Evolutionary conservation across 2,113 vertebrate genomes (phyloP).

Genomic region (Alosa alosa): DNA sequence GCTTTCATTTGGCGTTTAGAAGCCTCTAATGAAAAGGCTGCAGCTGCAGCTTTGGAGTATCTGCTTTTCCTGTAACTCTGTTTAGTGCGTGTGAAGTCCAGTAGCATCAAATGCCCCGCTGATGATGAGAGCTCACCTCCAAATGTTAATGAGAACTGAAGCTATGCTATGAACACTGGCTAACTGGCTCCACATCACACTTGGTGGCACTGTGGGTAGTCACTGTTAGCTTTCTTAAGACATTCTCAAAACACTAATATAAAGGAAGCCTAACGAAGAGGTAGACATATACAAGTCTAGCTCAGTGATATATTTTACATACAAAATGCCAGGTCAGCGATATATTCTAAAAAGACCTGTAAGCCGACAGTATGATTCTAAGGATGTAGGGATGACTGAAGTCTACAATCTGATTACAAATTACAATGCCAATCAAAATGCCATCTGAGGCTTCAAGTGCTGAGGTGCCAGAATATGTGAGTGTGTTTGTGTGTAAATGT

Average conservation of each 20-base stretch:
- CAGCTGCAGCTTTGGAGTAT: neutral
- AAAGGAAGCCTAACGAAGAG: no score
- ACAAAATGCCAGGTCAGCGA: no score
- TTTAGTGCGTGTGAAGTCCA: neutral
- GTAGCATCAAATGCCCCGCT: neutral
- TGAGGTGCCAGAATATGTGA: neutral
- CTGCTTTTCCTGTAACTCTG: neutral
- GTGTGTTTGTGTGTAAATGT: neutral
- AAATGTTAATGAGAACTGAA: neutral
- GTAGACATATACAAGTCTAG: no score
- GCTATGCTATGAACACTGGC: neutral
- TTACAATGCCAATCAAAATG: no score
- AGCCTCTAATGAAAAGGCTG: neutral
- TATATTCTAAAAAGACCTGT: no score
- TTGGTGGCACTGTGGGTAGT: no score
- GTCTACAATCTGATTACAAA: neutral
- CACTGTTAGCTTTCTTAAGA: no score
- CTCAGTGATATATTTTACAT: no score
- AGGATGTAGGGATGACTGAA: neutral
- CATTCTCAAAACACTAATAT: no score
- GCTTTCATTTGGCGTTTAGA: conserved; percentile 3
- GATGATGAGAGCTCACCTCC: neutral
- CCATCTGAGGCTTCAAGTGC: no score
- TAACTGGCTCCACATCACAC: no score
- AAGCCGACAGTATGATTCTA: no score